These are phyloP conservation scores for Xyliphius kryptos DNA, from an alignment of 2,113 vertebrate genomes.

Conservation along the genomic window DNA sequence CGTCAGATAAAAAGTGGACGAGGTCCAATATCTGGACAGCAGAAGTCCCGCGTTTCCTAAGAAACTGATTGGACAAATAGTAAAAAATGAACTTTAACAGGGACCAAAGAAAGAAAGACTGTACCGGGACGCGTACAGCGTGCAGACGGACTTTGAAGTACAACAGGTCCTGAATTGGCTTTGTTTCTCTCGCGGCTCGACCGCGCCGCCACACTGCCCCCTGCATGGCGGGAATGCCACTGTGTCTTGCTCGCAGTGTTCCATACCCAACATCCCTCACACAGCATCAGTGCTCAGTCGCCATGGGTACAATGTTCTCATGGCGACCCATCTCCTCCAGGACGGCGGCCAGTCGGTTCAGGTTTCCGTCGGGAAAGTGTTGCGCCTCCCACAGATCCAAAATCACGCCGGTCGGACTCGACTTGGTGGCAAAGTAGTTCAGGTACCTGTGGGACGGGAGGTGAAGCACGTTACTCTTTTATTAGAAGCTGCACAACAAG, in stretches of 20 bases:
- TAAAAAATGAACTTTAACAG: slow-evolving; percentile 35
- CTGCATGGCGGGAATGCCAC: neutral
- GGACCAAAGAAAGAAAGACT: slow-evolving; percentile 46
- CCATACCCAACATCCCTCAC: slow-evolving; percentile 9
- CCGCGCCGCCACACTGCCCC: neutral
- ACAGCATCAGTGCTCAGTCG: slow-evolving; percentile 75
- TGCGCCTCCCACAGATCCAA: slow-evolving; percentile 98
- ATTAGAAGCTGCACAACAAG: neutral
- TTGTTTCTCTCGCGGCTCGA: neutral
- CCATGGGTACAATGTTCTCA: slow-evolving; percentile 76
- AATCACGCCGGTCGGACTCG: slow-evolving; percentile 93
- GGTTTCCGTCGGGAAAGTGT: slow-evolving; percentile 94
- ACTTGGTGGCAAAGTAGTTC: slow-evolving; percentile 98
- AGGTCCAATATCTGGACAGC: slow-evolving; percentile 83
- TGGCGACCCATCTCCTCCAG: slow-evolving; percentile 97
- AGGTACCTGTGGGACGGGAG: slow-evolving; percentile 73
- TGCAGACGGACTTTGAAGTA: slow-evolving; percentile 73
- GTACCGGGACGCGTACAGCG: slow-evolving; percentile 66
- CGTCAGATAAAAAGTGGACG: slow-evolving; percentile 69
- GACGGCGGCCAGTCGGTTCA: slow-evolving; percentile 85
- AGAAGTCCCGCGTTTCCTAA: slow-evolving; percentile 91
- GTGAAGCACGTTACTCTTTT: neutral
- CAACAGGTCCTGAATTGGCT: slow-evolving; percentile 9
- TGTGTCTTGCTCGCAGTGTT: slow-evolving; percentile 12
- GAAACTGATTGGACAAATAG: slow-evolving; percentile 77